Conservation (phyloP, 1,140 invertebrate species). For the Scylla paramamosain region DNA sequence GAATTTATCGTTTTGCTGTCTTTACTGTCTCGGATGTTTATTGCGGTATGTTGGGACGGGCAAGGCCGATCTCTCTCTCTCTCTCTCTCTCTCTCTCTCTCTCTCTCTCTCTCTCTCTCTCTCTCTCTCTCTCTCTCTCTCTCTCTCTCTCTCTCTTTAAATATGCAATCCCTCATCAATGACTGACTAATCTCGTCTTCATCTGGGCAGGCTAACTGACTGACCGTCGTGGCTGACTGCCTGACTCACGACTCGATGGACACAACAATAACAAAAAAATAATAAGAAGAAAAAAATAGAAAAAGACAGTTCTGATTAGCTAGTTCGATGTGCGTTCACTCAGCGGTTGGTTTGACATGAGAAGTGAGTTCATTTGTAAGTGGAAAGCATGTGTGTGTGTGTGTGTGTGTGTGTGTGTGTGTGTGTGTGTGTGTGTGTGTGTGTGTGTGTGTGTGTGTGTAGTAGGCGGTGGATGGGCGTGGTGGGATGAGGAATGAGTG, state of each 20-base stretch:
- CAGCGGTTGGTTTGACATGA: too few species aligned
- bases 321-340: too few species aligned
- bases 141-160: constrained; percentile 44
- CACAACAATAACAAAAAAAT: too few species aligned
- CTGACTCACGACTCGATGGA: too few species aligned
- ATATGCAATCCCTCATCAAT: background rate
- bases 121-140: constrained; percentile 44
- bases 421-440: background rate
- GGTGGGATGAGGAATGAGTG: background rate
- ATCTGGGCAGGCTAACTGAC: too few species aligned
- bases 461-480: background rate
- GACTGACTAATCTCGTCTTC: too few species aligned
- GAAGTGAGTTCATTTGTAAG: background rate
- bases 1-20: too few species aligned
- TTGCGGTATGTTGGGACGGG: background rate
- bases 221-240: too few species aligned
- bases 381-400: background rate
- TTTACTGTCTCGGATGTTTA: too few species aligned
- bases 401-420: background rate
- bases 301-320: too few species aligned
- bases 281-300: too few species aligned
- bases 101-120: constrained; percentile 19
- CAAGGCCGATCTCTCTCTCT: background rate
- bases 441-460: background rate
- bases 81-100: constrained; percentile 42